These are phyloP conservation scores for Dipodomys stephensi DNA, from an alignment of 2,113 vertebrate species.

Conservation along the genomic window DNA sequence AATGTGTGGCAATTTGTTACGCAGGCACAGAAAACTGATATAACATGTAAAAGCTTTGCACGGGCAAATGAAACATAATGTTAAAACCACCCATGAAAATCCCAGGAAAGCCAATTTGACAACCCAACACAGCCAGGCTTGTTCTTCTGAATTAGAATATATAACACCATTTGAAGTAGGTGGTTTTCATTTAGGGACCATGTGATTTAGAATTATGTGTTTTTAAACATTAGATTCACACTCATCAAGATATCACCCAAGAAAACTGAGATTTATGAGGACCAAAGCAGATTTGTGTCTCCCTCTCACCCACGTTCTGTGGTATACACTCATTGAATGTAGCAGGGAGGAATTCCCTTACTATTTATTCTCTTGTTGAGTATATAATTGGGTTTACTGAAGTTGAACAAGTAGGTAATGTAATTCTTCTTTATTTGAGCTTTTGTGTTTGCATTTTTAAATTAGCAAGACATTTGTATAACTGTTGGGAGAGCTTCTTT, in stretches of 20 bases:
- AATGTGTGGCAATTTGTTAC: neutral
- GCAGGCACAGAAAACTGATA: neutral
- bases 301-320: neutral
- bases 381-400: neutral
- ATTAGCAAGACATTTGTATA: constrained; percentile 39
- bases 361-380: neutral
- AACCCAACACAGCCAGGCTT: neutral
- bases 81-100: constrained; percentile 36
- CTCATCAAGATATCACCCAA: neutral
- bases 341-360: neutral
- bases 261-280: constrained; percentile 41
- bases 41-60: neutral
- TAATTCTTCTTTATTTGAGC: constrained; percentile 12
- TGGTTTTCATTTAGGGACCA: constrained; percentile 40
- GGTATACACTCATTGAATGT: neutral
- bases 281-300: neutral
- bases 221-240: constrained; percentile 55
- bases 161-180: neutral
- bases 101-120: neutral
- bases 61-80: constrained; percentile 3
- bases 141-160: neutral
- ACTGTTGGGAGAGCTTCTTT: constrained; percentile 42
- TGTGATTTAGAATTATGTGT: constrained; percentile 50
- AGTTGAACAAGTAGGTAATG: neutral
- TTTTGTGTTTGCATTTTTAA: constrained; percentile 44